Conservation (phyloP, 2,113 vertebrate genomes). For the Micromys minutus region DNA sequence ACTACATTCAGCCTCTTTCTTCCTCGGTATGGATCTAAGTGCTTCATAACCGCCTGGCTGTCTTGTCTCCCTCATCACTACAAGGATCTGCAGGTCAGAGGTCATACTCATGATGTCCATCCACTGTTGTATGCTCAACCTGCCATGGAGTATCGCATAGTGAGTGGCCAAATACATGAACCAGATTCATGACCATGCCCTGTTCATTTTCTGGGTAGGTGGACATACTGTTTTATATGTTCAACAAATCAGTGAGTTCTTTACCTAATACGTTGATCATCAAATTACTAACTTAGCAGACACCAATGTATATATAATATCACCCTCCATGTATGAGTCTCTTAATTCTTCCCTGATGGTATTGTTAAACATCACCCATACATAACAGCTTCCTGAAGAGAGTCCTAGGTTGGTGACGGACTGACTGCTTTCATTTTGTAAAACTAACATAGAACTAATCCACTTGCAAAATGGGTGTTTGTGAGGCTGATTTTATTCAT, state of each 20-base stretch:
- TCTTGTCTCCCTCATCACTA: neutral
- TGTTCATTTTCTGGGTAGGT: neutral
- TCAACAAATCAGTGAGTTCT: neutral
- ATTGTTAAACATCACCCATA: neutral
- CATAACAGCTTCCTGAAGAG: neutral
- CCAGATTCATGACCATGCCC: neutral
- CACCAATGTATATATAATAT: neutral
- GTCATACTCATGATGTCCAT: neutral
- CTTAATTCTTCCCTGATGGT: neutral
- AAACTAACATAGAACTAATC: neutral
- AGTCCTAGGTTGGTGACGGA: neutral
- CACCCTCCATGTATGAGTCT: neutral
- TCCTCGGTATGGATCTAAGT: neutral
- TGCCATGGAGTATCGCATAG: neutral
- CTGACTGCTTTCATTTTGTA: neutral
- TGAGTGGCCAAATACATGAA: neutral
- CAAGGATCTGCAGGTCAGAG: neutral
- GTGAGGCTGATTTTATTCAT: neutral
- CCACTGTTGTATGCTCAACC: neutral
- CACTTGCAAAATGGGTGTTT: neutral
- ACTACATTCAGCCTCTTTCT: neutral
- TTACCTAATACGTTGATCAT: conserved; percentile 5
- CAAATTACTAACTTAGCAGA: neutral
- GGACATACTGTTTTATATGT: neutral
- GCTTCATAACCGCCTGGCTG: neutral